A percentile compares a stretch with the other conserved stretches of the same genome.
These are phyloP conservation scores for Miltochrista miniata DNA, from an alignment of 2,888 invertebrate genomes.

Conservation along the genomic window DNA sequence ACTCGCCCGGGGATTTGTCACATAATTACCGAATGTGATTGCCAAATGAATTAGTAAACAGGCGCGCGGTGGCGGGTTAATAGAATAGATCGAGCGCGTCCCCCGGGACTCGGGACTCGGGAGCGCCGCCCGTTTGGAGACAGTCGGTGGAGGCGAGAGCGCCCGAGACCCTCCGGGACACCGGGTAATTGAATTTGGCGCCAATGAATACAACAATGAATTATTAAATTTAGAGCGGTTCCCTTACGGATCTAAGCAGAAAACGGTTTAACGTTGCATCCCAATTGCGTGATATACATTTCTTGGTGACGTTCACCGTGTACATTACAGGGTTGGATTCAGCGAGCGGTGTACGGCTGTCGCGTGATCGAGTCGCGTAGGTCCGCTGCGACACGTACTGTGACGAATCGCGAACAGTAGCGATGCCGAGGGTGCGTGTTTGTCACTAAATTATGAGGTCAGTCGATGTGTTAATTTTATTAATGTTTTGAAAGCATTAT, in stretches of 20 bases:
- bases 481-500: constrained; percentile 36
- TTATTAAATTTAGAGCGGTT: constrained; percentile 75
- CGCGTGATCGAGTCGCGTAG: constrained; percentile 10
- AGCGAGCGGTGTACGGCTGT: constrained; percentile 14
- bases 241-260: constrained; percentile 25
- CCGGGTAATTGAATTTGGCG: constrained; percentile 77
- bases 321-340: background rate
- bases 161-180: constrained; percentile 45
- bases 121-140: constrained; percentile 10
- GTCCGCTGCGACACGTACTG: constrained; percentile 30
- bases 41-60: constrained; percentile 78
- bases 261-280: constrained; percentile 23
- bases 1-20: constrained; percentile 58
- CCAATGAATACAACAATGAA: constrained; percentile 81
- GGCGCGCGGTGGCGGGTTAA: constrained; percentile 54
- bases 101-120: too few relatives aligned
- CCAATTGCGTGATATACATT: constrained; percentile 32
- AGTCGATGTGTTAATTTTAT: constrained; percentile 43
- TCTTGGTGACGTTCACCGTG: constrained; percentile 10
- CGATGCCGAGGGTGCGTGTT: constrained; percentile 35
- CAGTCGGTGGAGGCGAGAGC: constrained; percentile 7
- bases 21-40: constrained; percentile 78
- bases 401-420: constrained; percentile 34
- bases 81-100: constrained; percentile 52
- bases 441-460: constrained; percentile 45